Percentiles rank a stretch among this genome's conserved stretches.
These are phyloP conservation scores for Climacteris rufus DNA, from an alignment of 2,113 vertebrate species.

Conservation along the genomic window DNA sequence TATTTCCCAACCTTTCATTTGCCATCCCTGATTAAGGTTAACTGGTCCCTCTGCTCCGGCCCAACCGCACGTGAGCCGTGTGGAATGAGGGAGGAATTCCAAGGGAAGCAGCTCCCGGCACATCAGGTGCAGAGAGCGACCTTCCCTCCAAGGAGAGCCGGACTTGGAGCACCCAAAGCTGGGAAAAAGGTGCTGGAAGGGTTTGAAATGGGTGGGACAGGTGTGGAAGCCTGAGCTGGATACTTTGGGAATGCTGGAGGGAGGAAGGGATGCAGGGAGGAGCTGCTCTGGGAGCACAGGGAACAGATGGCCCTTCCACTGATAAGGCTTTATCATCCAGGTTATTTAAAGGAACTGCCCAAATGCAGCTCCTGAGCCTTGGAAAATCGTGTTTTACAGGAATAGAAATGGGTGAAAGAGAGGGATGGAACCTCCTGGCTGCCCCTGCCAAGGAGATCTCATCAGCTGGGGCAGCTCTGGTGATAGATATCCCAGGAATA, in stretches of 20 bases:
- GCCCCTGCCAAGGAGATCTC: not conserved
- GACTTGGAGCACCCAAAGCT: not conserved
- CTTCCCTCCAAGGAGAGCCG: not conserved
- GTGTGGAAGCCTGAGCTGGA: not conserved
- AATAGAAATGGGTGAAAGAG: not conserved
- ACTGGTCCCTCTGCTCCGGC: not conserved
- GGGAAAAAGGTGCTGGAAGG: not conserved
- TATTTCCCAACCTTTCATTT: not conserved
- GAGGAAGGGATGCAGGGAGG: not conserved
- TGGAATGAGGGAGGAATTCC: not conserved
- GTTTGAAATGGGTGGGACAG: not conserved
- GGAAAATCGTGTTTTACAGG: not conserved
- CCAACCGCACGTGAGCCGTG: not conserved
- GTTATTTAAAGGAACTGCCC: slow-evolving; percentile 36
- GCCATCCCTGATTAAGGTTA: slow-evolving; percentile 34
- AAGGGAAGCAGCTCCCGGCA: not conserved
- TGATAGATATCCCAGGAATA: not conserved
- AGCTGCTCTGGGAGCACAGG: not conserved
- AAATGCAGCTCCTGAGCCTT: not conserved
- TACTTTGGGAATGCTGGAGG: not conserved
- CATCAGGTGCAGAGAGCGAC: rapidly evolving
- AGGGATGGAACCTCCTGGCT: not conserved
- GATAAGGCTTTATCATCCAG: not conserved
- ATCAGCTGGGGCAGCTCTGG: not conserved
- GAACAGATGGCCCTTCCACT: slow-evolving; percentile 20